A percentile compares a stretch with the other conserved stretches of the same genome.
Conservation (phyloP, 1,140 invertebrate genomes). For the Harpegnathos saltator region DNA sequence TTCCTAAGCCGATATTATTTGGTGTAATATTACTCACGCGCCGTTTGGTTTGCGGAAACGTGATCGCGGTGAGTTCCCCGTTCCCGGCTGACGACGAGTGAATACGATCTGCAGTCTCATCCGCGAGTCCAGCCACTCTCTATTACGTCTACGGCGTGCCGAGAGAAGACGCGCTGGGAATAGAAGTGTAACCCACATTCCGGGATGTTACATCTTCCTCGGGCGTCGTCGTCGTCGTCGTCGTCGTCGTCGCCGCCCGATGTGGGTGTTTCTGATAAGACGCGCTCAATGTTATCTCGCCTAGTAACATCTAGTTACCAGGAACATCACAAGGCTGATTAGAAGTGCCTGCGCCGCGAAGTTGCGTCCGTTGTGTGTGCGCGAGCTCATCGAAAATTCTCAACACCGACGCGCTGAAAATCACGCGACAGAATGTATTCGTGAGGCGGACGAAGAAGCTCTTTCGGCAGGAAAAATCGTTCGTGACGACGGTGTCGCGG, state of each 20-base stretch:
- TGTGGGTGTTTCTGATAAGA: conserved; percentile 41
- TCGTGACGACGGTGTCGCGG: no score
- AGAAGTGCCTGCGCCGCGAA: conserved; percentile 24
- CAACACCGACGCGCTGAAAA: neutral
- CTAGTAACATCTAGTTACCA: conserved; percentile 39
- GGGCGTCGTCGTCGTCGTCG: neutral
- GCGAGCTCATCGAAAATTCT: conserved; percentile 24
- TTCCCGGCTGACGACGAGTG: conserved; percentile 38
- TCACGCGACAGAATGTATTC: neutral
- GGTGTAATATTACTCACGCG: conserved; percentile 41
- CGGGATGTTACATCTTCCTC: conserved; percentile 57
- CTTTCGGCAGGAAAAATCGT: neutral
- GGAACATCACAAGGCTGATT: conserved; percentile 46
- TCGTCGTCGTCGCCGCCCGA: neutral
- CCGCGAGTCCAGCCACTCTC: conserved; percentile 53
- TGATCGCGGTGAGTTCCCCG: conserved; percentile 27
- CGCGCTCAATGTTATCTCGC: conserved; percentile 54
- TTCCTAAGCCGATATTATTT: conserved; percentile 31
- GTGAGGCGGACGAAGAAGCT: neutral
- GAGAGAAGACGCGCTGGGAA: conserved; percentile 53
- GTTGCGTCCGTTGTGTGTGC: conserved; percentile 9
- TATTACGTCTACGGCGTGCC: conserved; percentile 57
- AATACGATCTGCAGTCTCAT: conserved; percentile 68
- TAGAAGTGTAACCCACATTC: conserved; percentile 54
- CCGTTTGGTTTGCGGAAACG: conserved; percentile 37